phyloP scores from a whole-genome alignment of 2,888 invertebrate genomes.

The Volucella bombylans region DNA sequence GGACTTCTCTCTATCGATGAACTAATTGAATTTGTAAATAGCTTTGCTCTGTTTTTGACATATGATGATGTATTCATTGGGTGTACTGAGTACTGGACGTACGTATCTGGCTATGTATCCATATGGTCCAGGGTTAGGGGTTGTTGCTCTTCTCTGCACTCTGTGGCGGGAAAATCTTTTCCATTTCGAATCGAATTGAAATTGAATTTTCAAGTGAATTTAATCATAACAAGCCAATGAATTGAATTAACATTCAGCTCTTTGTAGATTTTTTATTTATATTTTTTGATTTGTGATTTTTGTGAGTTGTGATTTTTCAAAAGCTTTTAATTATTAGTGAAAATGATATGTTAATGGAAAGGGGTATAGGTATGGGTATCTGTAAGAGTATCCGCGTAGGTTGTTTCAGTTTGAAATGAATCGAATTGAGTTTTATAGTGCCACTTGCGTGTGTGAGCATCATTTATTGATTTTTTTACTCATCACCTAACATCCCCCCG shows the following conservation, averaged over 20 bases:
- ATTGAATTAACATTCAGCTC: constrained; percentile 25
- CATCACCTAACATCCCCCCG: too few relatives aligned
- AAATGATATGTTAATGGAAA: constrained; percentile 69
- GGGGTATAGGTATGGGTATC: neutral
- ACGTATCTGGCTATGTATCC: too few relatives aligned
- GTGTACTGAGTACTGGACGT: constrained; percentile 1
- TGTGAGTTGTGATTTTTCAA: constrained; percentile 23
- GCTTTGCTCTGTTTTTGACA: constrained; percentile 67
- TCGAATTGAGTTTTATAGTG: neutral
- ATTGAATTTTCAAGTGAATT: constrained; percentile 65
- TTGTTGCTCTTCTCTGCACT: neutral
- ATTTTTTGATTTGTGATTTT: neutral
- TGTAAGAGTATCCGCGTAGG: neutral
- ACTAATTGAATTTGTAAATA: constrained; percentile 72
- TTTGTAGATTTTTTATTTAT: constrained; percentile 14
- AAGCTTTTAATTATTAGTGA: constrained; percentile 66
- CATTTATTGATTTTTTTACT: neutral
- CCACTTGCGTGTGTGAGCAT: neutral
- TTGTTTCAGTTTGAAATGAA: neutral
- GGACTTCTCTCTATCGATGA: constrained; percentile 64
- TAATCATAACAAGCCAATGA: constrained; percentile 54
- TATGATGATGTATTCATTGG: constrained; percentile 73
- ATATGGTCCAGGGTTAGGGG: neutral
- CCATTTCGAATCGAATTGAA: constrained; percentile 36
- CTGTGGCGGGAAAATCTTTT: constrained; percentile 32